Evolutionary conservation across 2,888 invertebrate species (phyloP).

Genomic region (Heliothis peltigera): DNA sequence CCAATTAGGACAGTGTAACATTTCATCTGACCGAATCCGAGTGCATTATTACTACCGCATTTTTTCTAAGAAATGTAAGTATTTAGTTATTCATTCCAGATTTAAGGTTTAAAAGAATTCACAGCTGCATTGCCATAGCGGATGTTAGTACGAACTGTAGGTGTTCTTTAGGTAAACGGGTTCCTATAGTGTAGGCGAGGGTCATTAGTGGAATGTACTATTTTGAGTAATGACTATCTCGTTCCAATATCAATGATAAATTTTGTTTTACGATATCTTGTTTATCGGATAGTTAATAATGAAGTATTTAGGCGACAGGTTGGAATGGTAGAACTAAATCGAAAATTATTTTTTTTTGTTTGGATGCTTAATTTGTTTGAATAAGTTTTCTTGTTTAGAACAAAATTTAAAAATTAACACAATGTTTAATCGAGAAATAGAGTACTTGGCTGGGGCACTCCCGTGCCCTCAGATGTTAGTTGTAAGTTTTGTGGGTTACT

Average conservation of each 20-base stretch:
- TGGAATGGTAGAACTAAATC: background rate
- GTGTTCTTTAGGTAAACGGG: conserved; percentile 47
- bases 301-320: background rate
- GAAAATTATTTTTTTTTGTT: too few relatives aligned
- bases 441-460: too few relatives aligned
- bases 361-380: too few relatives aligned
- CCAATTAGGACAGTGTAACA: conserved; percentile 38
- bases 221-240: conserved; percentile 42
- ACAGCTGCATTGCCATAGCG: conserved; percentile 40
- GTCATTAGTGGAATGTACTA: conserved; percentile 32
- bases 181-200: conserved; percentile 42
- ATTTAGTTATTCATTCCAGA: background rate
- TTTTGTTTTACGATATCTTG: background rate
- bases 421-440: too few relatives aligned
- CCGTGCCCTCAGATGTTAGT: too few relatives aligned
- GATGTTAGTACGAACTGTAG: conserved; percentile 25
- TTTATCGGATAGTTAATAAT: background rate
- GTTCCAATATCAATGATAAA: conserved; percentile 11
- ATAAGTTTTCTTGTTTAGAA: too few relatives aligned
- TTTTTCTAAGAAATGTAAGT: conserved; percentile 33
- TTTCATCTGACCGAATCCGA: conserved; percentile 28
- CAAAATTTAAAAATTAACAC: too few relatives aligned
- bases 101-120: conserved; percentile 27
- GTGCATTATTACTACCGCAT: conserved; percentile 28
- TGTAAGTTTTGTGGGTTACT: too few relatives aligned